Evolutionary conservation across 2,797 vertebrate species (phyloP), one percentile per base, ranked within the genome.

Genomic region (Phoxinus dragarum): DNA sequence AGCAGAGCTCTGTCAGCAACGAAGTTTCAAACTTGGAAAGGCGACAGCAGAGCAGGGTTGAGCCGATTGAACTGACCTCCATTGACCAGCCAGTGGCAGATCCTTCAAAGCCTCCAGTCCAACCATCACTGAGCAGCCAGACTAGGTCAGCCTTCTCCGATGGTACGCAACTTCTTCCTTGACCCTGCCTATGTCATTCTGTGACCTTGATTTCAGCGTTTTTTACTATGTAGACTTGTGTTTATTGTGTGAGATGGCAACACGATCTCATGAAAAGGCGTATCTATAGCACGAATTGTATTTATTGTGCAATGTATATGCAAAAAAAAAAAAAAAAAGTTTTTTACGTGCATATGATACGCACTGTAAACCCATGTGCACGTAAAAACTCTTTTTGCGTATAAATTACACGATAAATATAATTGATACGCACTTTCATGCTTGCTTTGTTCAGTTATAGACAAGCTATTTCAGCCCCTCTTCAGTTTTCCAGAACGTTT

Each of bases 111-210:
- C 94, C 93, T 89, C 94, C 94, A 82, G 91, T 94, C 90, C 96
- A 96, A 85, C 91, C 94, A 21, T 85, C 96, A 68, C 90, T 96
- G 81, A 95, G 92, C 88, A 92, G 94, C 93, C 93, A 96, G 82
- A 96, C 96, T 93, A 94, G 96, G 94, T 92, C 95, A 90, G 94
- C 95, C 86, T 96, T 95, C 93, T 92, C 94, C 90, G 96, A 97
- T 93, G 97, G 97, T 98, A 95, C 82, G 94, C 88, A 92, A 88
- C 82, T 89, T 81, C 19, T 86, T 77, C 47, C 69, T 74, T 72
- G 42, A 82, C 81, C 47, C 42, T 85, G 54, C 38, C 31, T 19
- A 12, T 79, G 54, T 66, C 66, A 75, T 12, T 21, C 19, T 49
- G 17, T 56, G 59, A 21, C n/a, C 36, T 87, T 72, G 59, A 52